Conservation (phyloP, 2,113 vertebrate genomes). For the Ariopsis seemanni region DNA sequence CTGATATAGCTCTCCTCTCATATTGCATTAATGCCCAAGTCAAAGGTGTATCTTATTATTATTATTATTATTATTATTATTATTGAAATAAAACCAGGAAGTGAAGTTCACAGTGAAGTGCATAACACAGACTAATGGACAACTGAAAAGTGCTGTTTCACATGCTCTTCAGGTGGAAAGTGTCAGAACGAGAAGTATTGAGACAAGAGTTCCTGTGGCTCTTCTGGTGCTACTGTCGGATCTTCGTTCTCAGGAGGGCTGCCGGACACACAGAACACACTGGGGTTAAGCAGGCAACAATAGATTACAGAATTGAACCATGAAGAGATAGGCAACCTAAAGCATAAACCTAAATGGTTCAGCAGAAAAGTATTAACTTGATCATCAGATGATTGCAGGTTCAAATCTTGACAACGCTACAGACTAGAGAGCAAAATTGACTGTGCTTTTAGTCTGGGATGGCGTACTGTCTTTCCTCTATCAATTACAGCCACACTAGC, state of each 20-base stretch:
- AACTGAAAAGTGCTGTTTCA: conserved; percentile 44
- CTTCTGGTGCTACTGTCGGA: conserved; percentile 25
- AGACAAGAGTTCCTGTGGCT: conserved; percentile 56
- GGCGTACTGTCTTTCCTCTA: too few species aligned
- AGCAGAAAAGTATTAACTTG: too few species aligned
- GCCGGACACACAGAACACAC: neutral
- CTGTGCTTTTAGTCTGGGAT: neutral
- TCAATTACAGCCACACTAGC: neutral
- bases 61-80: neutral
- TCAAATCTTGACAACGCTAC: neutral
- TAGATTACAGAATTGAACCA: neutral
- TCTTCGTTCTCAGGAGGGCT: conserved; percentile 72
- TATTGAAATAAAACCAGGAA: conserved; percentile 25
- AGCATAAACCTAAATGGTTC: neutral
- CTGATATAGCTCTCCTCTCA: conserved; percentile 40
- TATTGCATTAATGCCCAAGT: conserved; percentile 52
- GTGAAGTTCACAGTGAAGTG: conserved; percentile 56
- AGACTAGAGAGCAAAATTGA: neutral
- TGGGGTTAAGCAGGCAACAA: conserved; percentile 14
- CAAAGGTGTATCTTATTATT: conserved; percentile 25
- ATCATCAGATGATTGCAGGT: neutral
- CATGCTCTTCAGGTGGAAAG: conserved; percentile 48
- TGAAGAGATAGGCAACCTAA: neutral
- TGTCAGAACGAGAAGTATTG: conserved; percentile 72
- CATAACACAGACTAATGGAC: conserved; percentile 51